A percentile compares a stretch with the other conserved stretches of the same genome.
These are phyloP conservation scores for Hoplostethus mediterraneus DNA, from an alignment of 2,797 vertebrate species.

Conservation along the genomic window DNA sequence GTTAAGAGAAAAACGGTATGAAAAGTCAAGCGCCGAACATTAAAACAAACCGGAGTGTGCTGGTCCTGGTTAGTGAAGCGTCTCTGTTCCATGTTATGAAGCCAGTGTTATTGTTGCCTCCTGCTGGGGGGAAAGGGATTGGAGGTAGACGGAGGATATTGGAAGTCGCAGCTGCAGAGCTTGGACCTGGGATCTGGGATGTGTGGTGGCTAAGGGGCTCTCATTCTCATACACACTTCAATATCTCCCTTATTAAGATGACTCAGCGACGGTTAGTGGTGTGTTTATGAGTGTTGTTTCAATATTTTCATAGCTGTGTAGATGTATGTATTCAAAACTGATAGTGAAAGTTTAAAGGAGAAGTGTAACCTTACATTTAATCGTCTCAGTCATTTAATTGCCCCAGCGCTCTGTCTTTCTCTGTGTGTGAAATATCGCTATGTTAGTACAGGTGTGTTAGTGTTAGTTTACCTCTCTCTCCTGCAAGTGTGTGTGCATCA, in stretches of 20 bases:
- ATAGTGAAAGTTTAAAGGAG: background rate
- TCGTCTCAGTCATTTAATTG: background rate
- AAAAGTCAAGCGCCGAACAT: constrained; percentile 34
- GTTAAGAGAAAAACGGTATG: constrained; percentile 15
- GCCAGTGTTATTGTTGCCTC: constrained; percentile 49
- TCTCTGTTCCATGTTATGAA: constrained; percentile 39
- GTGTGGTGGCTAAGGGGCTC: background rate
- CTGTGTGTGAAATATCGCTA: background rate
- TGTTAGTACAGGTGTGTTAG: background rate
- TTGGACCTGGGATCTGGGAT: constrained; percentile 22
- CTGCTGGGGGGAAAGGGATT: constrained; percentile 25
- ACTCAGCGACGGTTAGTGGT: background rate
- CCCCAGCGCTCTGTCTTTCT: constrained; percentile 6
- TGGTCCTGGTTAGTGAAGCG: constrained; percentile 47
- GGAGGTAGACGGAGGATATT: constrained; percentile 22
- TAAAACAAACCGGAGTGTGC: constrained; percentile 34
- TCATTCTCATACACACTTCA: background rate
- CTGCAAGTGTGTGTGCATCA: constrained; percentile 6
- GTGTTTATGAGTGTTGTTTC: background rate
- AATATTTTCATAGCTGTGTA: background rate
- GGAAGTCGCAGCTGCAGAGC: constrained; percentile 26
- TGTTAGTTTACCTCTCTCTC: background rate
- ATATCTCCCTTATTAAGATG: constrained; percentile 15
- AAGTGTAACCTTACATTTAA: background rate
- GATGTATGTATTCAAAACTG: background rate